Evolutionary conservation across 2,888 invertebrate genomes (phyloP).

Genomic region (Drosophila eohydei): DNA sequence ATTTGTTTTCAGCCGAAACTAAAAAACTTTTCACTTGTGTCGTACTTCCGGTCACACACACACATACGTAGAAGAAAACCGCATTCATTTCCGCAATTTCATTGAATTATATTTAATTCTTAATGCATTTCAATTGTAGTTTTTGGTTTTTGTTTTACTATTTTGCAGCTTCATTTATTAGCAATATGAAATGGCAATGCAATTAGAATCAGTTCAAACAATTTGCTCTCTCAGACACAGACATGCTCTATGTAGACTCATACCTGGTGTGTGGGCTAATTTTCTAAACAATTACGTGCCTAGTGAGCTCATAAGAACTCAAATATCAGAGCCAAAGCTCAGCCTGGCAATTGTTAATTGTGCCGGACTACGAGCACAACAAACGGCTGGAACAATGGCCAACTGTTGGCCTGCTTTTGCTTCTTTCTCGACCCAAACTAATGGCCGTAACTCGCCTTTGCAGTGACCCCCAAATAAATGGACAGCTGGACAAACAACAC

Average conservation of each 20-base stretch:
- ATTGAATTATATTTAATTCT: constrained; percentile 66
- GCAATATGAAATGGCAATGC: constrained; percentile 3
- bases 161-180: constrained; percentile 24
- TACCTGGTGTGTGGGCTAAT: constrained; percentile 29
- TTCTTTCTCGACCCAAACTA: constrained; percentile 29
- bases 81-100: constrained; percentile 69
- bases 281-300: constrained; percentile 65
- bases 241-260: neutral
- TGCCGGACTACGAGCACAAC: constrained; percentile 31
- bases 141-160: constrained; percentile 34
- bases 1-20: constrained; percentile 38
- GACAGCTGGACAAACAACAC: constrained; percentile 53
- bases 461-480: constrained; percentile 68
- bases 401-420: constrained; percentile 16
- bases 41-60: constrained; percentile 32
- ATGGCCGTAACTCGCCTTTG: constrained; percentile 59
- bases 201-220: neutral
- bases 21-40: constrained; percentile 37
- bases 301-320: constrained; percentile 61
- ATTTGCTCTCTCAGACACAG: constrained; percentile 7
- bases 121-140: constrained; percentile 38
- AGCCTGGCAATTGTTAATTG: constrained; percentile 58
- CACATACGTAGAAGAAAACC: constrained; percentile 40
- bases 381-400: constrained; percentile 2
- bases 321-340: constrained; percentile 48